These are phyloP conservation scores for Channallabes apus DNA, from an alignment of 2,797 vertebrate genomes.

Conservation along the genomic window DNA sequence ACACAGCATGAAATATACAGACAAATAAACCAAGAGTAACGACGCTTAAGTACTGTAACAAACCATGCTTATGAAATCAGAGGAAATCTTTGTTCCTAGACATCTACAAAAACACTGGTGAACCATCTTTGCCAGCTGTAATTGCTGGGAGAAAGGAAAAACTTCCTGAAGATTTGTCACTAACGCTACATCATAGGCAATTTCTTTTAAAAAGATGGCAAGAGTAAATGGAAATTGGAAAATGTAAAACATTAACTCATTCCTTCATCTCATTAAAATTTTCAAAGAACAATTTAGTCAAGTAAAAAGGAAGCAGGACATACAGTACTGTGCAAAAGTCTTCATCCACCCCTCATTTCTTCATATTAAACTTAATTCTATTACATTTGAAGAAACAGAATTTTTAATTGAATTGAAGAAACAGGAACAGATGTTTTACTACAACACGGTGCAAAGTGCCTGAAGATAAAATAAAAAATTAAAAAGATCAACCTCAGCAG, in stretches of 20 bases:
- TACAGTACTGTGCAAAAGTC: no score
- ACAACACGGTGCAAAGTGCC: no score
- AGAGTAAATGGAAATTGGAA: background rate
- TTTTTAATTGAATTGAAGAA: no score
- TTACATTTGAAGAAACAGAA: no score
- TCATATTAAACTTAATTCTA: no score
- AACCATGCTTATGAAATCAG: background rate
- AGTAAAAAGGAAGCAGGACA: no score
- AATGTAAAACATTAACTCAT: background rate
- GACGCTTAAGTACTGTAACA: background rate
- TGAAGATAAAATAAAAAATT: no score
- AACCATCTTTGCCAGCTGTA: background rate
- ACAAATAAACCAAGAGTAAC: background rate
- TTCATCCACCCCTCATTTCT: no score
- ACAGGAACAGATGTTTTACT: no score
- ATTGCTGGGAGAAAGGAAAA: background rate
- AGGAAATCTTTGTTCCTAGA: background rate
- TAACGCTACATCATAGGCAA: background rate
- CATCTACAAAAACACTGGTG: background rate
- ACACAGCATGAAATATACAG: no score
- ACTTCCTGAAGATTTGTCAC: background rate
- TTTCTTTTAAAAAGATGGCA: background rate
- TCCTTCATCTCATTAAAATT: background rate
- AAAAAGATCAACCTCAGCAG: no score
- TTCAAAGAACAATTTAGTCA: background rate